A percentile compares a stretch with the other conserved stretches of the same genome.
Evolutionary conservation across 2,797 vertebrate species (phyloP).

Genomic region (Myotis pilosus): DNA sequence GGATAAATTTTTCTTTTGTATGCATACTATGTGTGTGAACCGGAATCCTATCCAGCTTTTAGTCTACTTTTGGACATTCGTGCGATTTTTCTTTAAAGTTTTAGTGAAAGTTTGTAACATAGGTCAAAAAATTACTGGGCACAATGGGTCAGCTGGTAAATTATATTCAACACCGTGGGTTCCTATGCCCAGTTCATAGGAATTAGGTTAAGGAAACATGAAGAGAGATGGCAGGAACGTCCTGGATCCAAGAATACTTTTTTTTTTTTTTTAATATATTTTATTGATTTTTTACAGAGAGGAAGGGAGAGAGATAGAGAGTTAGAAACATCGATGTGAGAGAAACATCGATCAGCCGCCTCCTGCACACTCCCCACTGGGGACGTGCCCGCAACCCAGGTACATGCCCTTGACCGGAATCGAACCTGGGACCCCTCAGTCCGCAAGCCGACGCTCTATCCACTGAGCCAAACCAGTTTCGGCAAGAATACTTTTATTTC

Average conservation of each 20-base stretch:
- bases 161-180: not conserved
- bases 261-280: no score
- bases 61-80: not conserved
- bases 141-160: not conserved
- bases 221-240: not conserved
- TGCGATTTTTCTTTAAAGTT: conserved; percentile 47
- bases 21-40: not conserved
- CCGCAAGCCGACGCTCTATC: no score
- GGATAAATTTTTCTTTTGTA: not conserved
- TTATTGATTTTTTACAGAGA: no score
- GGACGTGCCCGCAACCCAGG: no score
- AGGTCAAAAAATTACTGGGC: not conserved
- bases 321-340: no score
- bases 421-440: no score
- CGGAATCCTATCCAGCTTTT: not conserved
- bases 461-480: no score
- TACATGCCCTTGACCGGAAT: no score
- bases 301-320: no score
- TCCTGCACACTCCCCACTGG: no score
- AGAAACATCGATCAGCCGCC: no score
- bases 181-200: not conserved
- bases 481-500: conserved; percentile 16
- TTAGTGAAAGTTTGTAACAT: conserved; percentile 14
- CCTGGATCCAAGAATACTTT: not conserved
- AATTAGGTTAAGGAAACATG: not conserved